Conservation (phyloP, 1,140 invertebrate species). For the Telenomus remus region DNA sequence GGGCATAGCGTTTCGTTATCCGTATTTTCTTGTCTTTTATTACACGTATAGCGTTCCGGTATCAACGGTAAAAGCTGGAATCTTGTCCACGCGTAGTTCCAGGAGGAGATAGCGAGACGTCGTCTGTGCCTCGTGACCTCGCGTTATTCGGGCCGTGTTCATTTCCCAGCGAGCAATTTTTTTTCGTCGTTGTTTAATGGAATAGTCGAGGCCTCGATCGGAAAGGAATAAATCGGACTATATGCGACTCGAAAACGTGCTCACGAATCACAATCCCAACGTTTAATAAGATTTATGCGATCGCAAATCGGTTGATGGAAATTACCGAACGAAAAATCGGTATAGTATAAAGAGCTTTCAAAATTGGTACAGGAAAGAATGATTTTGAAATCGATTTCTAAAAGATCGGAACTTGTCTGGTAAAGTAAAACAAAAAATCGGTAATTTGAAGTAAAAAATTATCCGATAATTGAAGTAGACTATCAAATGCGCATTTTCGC, state of each 20-base stretch:
- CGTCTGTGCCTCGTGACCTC: conserved; percentile 35
- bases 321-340: too few relatives aligned
- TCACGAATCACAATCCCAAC: background rate
- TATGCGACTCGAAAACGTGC: too few relatives aligned
- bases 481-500: too few relatives aligned
- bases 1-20: conserved; percentile 47
- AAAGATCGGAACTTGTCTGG: too few relatives aligned
- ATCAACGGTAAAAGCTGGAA: conserved; percentile 58
- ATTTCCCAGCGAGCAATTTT: conserved; percentile 11
- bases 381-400: too few relatives aligned
- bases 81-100: conserved; percentile 57
- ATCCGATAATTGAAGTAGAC: too few relatives aligned
- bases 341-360: too few relatives aligned
- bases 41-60: conserved; percentile 38
- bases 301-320: too few relatives aligned
- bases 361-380: too few relatives aligned
- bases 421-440: too few relatives aligned
- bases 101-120: conserved; percentile 50
- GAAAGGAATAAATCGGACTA: conserved; percentile 2
- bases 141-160: conserved; percentile 27
- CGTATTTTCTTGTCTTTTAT: conserved; percentile 51
- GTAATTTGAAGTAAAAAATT: too few relatives aligned
- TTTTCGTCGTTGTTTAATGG: conserved; percentile 9
- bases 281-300: background rate
- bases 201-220: background rate